Evolutionary conservation across 2,113 vertebrate species (phyloP).

Genomic region (Brachionichthys hirsutus): DNA sequence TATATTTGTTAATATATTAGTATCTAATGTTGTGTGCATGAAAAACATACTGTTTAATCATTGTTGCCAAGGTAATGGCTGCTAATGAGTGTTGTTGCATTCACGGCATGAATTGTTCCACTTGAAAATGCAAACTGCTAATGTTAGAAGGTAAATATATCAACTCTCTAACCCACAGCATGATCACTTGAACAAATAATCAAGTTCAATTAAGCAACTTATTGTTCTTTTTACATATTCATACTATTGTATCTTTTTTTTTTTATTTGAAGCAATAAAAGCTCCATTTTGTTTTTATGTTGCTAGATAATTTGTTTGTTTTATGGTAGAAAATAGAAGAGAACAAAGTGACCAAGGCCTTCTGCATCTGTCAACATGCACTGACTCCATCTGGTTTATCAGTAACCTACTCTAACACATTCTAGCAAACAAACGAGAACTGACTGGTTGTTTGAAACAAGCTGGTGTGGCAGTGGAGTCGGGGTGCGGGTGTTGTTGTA

Average conservation of each 20-base stretch:
- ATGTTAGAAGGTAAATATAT: slow-evolving; percentile 25
- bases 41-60: slow-evolving; percentile 26
- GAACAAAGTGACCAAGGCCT: background rate
- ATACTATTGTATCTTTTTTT: background rate
- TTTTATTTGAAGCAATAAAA: background rate
- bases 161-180: slow-evolving; percentile 20
- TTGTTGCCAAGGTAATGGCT: slow-evolving; percentile 36
- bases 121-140: slow-evolving; percentile 34
- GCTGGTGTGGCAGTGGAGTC: slow-evolving; percentile 12
- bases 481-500: background rate
- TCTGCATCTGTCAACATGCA: slow-evolving; percentile 43
- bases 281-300: background rate
- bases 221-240: background rate
- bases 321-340: background rate
- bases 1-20: background rate
- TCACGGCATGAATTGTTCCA: slow-evolving; percentile 56
- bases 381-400: slow-evolving; percentile 65
- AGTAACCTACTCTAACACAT: slow-evolving; percentile 54
- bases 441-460: slow-evolving; percentile 37
- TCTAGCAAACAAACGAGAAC: slow-evolving; percentile 30
- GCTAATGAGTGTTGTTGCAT: slow-evolving; percentile 51
- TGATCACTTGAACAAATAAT: background rate
- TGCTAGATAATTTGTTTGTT: slow-evolving; percentile 3
- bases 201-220: background rate
- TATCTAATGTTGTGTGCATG: background rate